phyloP scores from a whole-genome alignment of 2,888 invertebrate genomes.

The Andrena marginata region DNA sequence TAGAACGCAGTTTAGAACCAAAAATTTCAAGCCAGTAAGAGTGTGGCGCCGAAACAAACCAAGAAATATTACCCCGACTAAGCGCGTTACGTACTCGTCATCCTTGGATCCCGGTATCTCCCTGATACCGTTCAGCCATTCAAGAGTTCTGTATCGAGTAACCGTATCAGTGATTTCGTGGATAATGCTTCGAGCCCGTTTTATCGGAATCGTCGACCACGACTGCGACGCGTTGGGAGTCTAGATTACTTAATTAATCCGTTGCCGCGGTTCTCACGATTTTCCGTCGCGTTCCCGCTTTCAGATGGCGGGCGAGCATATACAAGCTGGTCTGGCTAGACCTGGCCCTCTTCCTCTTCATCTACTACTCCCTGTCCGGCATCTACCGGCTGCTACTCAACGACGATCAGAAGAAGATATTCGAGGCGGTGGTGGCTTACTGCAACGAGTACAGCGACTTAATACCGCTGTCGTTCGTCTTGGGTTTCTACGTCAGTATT shows the following conservation, averaged over 20 bases:
- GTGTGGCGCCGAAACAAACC: too few relatives aligned
- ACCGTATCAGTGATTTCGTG: background rate
- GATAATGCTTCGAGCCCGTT: background rate
- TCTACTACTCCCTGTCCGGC: slow-evolving; percentile 93
- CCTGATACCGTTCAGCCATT: background rate
- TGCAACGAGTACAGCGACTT: slow-evolving; percentile 94
- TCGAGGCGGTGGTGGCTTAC: slow-evolving; percentile 93
- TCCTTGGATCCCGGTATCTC: background rate
- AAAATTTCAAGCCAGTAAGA: too few relatives aligned
- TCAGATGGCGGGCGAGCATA: slow-evolving; percentile 97
- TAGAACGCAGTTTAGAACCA: too few relatives aligned
- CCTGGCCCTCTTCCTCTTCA: slow-evolving; percentile 91
- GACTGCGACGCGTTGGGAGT: background rate
- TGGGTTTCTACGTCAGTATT: slow-evolving; percentile 97
- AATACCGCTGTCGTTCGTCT: slow-evolving; percentile 96
- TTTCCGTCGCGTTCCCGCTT: slow-evolving; percentile 77
- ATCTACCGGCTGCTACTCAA: slow-evolving; percentile 91
- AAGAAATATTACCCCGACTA: too few relatives aligned
- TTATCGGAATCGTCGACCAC: background rate
- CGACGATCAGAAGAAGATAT: slow-evolving; percentile 90
- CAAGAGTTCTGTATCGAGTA: background rate
- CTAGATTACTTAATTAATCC: background rate
- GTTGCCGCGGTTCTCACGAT: background rate
- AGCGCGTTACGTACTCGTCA: too few relatives aligned
- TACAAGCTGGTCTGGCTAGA: slow-evolving; percentile 98